Conservation (phyloP, 2,888 invertebrate species). For the Bombyx huttoni region DNA sequence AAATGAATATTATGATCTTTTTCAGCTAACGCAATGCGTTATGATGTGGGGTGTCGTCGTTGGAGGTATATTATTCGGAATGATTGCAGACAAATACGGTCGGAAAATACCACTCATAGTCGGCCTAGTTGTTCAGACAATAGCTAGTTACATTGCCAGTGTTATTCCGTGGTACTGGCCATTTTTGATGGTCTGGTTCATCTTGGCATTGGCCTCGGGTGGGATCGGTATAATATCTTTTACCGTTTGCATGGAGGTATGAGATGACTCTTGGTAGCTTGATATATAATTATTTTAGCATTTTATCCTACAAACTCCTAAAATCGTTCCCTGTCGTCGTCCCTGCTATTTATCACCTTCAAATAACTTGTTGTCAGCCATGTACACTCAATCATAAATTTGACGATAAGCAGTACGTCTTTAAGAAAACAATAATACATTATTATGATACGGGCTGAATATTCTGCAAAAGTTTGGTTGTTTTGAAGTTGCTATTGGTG, state of each 20-base stretch:
- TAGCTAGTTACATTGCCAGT: constrained; percentile 65
- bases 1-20: constrained; percentile 4
- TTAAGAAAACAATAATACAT: too few species aligned
- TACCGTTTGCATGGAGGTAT: constrained; percentile 75
- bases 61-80: constrained; percentile 74
- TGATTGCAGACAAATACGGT: constrained; percentile 74
- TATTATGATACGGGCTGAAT: too few species aligned
- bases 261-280: constrained; percentile 1
- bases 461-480: too few species aligned
- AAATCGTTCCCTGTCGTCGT: too few species aligned
- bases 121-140: constrained; percentile 67
- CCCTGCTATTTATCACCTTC: too few species aligned
- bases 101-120: constrained; percentile 71
- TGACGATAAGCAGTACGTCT: too few species aligned
- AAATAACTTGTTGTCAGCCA: too few species aligned
- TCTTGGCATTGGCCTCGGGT: constrained; percentile 73
- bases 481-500: too few species aligned
- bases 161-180: constrained; percentile 63
- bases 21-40: constrained; percentile 69
- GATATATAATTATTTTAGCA: too few species aligned
- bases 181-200: constrained; percentile 69
- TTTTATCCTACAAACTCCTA: too few species aligned
- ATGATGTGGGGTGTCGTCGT: constrained; percentile 76
- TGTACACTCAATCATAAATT: too few species aligned
- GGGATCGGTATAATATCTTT: constrained; percentile 77